Conservation (phyloP, 2,113 vertebrate species). For the Scolopax mira region DNA sequence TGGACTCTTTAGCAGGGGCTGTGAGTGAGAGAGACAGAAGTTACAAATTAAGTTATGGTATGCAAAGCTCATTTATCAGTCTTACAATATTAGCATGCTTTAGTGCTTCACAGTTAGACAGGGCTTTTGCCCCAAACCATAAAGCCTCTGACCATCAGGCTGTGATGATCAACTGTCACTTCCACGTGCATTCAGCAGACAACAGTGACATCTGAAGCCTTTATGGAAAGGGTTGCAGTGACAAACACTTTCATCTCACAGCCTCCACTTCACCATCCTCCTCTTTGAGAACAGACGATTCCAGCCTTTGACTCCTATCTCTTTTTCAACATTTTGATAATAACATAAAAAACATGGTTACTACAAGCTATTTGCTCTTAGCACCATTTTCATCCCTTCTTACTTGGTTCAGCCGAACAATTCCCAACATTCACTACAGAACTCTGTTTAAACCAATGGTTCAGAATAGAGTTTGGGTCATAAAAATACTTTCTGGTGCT, state of each 20-base stretch:
- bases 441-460: not conserved
- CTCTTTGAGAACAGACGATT: not conserved
- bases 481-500: not conserved
- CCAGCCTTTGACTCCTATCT: not conserved
- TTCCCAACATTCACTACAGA: not conserved
- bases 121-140: not conserved
- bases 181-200: not conserved
- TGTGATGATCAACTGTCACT: not conserved
- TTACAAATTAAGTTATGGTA: not conserved
- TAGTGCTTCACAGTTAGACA: not conserved
- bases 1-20: constrained; percentile 73
- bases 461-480: not conserved
- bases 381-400: not conserved
- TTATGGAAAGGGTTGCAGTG: not conserved
- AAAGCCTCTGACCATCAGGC: not conserved
- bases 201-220: not conserved
- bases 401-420: not conserved
- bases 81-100: not conserved
- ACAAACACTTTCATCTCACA: not conserved
- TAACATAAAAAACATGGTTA: not conserved
- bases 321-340: not conserved
- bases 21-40: constrained; percentile 14
- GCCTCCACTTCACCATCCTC: not conserved
- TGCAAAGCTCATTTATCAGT: not conserved
- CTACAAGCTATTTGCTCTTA: not conserved